A percentile compares a stretch with the other conserved stretches of the same genome.
Conservation (phyloP, 2,797 vertebrate species). For the Saxicola maurus region DNA sequence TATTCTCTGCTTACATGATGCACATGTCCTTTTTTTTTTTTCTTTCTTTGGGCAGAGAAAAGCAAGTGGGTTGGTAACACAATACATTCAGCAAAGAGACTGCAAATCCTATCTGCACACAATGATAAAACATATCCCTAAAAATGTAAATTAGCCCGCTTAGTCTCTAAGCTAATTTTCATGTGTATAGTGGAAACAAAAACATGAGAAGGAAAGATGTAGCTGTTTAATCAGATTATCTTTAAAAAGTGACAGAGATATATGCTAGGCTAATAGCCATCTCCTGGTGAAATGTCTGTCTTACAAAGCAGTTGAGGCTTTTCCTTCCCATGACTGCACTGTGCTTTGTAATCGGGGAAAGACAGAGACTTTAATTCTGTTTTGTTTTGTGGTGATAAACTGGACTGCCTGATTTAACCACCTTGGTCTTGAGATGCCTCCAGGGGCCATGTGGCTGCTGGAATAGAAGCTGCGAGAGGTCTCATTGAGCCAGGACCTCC, state of each 20-base stretch:
- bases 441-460: not conserved
- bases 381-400: slow-evolving; percentile 19
- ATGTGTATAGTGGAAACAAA: slow-evolving; percentile 50
- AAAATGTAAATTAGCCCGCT: slow-evolving; percentile 49
- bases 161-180: slow-evolving; percentile 56
- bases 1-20: not conserved
- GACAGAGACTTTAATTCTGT: not conserved
- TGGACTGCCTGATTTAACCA: not conserved
- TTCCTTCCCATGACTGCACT: not conserved
- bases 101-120: slow-evolving; percentile 52
- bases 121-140: slow-evolving; percentile 50
- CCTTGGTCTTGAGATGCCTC: not conserved
- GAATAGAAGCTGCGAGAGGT: not conserved
- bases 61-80: not conserved
- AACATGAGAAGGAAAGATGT: slow-evolving; percentile 31
- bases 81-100: not conserved
- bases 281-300: not conserved
- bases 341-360: not conserved
- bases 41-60: not conserved
- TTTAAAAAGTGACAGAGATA: slow-evolving; percentile 33
- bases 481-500: not conserved
- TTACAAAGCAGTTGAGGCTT: not conserved
- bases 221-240: slow-evolving; percentile 63
- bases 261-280: slow-evolving; percentile 44
- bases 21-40: not conserved